phyloP scores from a whole-genome alignment of 2,797 vertebrate genomes.

The Anabas testudineus region DNA sequence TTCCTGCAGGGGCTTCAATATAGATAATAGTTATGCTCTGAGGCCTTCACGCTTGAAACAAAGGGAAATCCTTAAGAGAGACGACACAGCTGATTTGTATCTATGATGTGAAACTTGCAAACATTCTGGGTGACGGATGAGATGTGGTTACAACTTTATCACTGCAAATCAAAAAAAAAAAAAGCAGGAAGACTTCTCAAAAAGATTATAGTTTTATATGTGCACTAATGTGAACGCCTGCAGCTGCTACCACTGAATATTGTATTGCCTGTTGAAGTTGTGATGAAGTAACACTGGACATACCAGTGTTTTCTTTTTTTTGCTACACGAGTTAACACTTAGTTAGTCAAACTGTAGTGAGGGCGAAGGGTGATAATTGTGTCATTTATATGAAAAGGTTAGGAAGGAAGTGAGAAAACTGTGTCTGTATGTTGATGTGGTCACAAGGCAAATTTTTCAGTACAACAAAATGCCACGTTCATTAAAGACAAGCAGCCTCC shows the following conservation, averaged over 20 bases:
- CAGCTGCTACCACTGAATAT: neutral
- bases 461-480: neutral
- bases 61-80: conserved; percentile 42
- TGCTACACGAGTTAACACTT: neutral
- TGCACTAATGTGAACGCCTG: neutral
- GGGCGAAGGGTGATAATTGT: conserved; percentile 14
- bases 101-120: conserved; percentile 10
- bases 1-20: conserved; percentile 82
- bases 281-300: neutral
- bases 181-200: neutral
- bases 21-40: conserved; percentile 74
- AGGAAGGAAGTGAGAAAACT: neutral
- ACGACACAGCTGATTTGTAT: conserved; percentile 17
- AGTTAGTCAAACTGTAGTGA: neutral
- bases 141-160: neutral
- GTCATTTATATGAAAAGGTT: conserved; percentile 1
- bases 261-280: conserved; percentile 3
- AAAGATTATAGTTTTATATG: neutral
- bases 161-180: neutral
- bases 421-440: neutral
- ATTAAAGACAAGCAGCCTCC: neutral
- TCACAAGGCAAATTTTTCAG: neutral
- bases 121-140: neutral
- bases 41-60: conserved; percentile 65
- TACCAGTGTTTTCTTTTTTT: conserved; percentile 7